Base-by-base conservation (phyloP, 2,888 invertebrate genomes). In the Esperia sulphurella region DNA sequence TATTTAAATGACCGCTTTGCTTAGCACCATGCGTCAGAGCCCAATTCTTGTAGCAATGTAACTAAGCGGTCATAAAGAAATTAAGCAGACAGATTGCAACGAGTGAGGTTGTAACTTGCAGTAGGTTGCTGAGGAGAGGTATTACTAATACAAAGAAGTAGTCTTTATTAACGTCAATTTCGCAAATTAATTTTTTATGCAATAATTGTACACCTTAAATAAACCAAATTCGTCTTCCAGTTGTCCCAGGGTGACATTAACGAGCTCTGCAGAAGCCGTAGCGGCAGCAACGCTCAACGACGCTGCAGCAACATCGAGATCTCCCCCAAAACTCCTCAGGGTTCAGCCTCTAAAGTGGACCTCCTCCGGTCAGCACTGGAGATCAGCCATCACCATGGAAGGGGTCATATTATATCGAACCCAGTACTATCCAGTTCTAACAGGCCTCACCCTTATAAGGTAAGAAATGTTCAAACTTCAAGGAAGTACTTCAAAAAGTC, bases 281-380 rank as follows among this genome's bases (percentile, higher is more conserved):
- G 90, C 31, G 90, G 90, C 35, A 90, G 90, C 55, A 90, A 84
- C 59, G 83, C 74, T 37, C 90, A 88, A 35, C 77, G 92, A 28
- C 90, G 91, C 1, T 92, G 92, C 65, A 91, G 92, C 59, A 91
- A 91, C 65, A 90, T 91, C 39, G 91, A 91, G 52, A 83, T 87
- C 54, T 75, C 80, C 0, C 84, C 83, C 8, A 79, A 75, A 51
- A 74, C 72, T 8, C 68, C 80, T 0, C 77, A 81, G 58, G 88
- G 91, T 0, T 92, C 91, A 14, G 87, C 89, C 0, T 91, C 91
- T 1, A 92, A 92, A 65, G 93, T 93, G 28, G 94, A 94, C 70
- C 81, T 94, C 44, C 84, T 94, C 4, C 92, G 93, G 54, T 94
- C 94, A 13, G 92, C 94, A 0, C 74, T 94, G 37, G 95, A 95